A percentile compares a stretch with the other conserved stretches of the same genome.
Evolutionary conservation across 2,888 invertebrate species (phyloP).

Genomic region (Atrina japonica): DNA sequence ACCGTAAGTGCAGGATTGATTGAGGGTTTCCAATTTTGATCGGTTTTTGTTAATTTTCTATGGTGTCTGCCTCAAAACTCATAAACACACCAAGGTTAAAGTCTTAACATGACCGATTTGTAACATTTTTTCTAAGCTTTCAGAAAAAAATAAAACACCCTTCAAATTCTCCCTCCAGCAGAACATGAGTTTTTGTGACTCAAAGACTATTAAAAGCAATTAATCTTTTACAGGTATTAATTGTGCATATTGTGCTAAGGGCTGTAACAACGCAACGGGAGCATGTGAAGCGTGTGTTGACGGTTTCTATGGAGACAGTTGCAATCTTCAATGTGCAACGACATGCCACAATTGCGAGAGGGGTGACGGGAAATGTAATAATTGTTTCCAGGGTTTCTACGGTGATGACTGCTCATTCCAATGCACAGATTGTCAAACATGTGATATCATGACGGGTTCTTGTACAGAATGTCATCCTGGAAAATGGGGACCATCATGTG

Average conservation of each 20-base stretch:
- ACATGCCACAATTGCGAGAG: slow-evolving; percentile 15
- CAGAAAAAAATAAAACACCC: no score
- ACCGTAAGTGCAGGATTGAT: no score
- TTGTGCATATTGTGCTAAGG: slow-evolving; percentile 21
- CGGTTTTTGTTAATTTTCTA: no score
- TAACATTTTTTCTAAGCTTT: no score
- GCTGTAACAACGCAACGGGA: slow-evolving; percentile 15
- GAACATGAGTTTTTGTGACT: no score
- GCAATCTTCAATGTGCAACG: slow-evolving; percentile 11
- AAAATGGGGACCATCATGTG: slow-evolving; percentile 15
- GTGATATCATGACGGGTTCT: slow-evolving; percentile 13
- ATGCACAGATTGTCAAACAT: slow-evolving; percentile 16
- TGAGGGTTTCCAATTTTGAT: no score
- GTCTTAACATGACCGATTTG: no score
- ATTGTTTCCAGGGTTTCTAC: slow-evolving; percentile 22
- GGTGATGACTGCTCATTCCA: slow-evolving; percentile 18
- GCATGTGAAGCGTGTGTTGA: slow-evolving; percentile 14
- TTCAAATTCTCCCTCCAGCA: no score
- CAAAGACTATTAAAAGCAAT: no score
- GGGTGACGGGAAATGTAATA: neutral
- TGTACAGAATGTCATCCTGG: slow-evolving; percentile 11
- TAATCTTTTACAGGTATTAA: no score
- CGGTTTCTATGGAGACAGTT: slow-evolving; percentile 17
- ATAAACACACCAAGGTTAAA: no score
- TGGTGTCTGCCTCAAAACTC: no score